Percentiles rank a stretch among this genome's conserved stretches.
These are phyloP conservation scores for Oncorhynchus tshawytscha DNA, from an alignment of 2,113 vertebrate genomes.

Conservation along the genomic window DNA sequence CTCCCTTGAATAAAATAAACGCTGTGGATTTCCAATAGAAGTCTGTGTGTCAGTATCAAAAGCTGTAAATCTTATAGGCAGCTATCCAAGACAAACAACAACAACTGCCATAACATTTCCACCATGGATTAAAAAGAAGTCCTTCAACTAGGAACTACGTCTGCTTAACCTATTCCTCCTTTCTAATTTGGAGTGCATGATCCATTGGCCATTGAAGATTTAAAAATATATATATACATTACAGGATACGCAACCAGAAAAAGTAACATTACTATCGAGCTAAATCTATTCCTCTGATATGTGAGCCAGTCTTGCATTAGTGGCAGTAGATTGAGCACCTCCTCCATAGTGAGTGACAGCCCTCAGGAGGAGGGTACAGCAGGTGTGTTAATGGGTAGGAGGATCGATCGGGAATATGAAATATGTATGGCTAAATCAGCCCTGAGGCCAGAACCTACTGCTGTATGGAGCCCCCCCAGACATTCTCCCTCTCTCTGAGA, in stretches of 20 bases:
- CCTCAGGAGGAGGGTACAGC: slow-evolving; percentile 18
- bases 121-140: too few species aligned
- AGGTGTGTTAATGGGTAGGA: slow-evolving; percentile 33
- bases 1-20: not conserved
- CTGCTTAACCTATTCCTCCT: not conserved
- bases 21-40: not conserved
- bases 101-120: not conserved
- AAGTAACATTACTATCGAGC: too few species aligned
- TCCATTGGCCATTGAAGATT: too few species aligned
- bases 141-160: not conserved
- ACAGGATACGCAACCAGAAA: too few species aligned
- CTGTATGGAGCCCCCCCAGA: not conserved
- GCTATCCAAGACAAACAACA: not conserved
- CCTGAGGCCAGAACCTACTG: slow-evolving; percentile 25
- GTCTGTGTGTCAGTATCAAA: not conserved
- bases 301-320: slow-evolving; percentile 6
- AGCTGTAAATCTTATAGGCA: not conserved
- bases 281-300: slow-evolving; percentile 12
- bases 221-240: not conserved
- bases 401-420: slow-evolving; percentile 43
- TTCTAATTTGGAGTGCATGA: too few species aligned
- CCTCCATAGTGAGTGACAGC: slow-evolving; percentile 35
- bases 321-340: slow-evolving; percentile 23
- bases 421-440: slow-evolving; percentile 50
- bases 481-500: not conserved